phyloP scores from a whole-genome alignment of 2,888 invertebrate species.

The Nephrotoma guestfalica region DNA sequence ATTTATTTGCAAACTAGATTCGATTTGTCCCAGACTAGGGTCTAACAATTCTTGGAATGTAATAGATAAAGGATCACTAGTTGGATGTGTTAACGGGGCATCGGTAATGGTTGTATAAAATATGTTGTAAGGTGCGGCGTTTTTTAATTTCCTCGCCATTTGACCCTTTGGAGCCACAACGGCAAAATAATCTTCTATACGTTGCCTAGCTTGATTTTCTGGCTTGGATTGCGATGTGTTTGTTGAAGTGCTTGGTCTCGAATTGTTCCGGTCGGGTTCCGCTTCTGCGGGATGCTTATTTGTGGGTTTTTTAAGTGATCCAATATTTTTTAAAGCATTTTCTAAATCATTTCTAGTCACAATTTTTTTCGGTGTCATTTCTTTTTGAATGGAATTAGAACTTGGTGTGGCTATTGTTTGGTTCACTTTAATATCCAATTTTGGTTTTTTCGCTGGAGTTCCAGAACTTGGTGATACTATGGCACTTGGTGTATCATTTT shows the following conservation, averaged over 20 bases:
- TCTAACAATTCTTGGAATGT: conserved; percentile 69
- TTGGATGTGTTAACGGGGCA: conserved; percentile 41
- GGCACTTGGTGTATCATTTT: not conserved
- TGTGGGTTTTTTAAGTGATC: not conserved
- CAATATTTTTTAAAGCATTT: not conserved
- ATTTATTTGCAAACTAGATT: conserved; percentile 71
- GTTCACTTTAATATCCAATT: not conserved
- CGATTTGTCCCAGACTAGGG: conserved; percentile 56
- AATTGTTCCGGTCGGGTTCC: not conserved
- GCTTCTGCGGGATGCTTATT: not conserved
- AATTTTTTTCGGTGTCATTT: not conserved
- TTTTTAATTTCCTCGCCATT: conserved; percentile 50
- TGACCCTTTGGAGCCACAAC: conserved; percentile 43
- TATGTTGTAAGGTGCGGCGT: conserved; percentile 55
- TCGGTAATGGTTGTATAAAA: conserved; percentile 61
- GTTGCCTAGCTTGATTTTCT: conserved; percentile 15
- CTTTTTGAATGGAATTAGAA: not conserved
- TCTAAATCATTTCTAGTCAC: not conserved
- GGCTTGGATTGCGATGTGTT: not conserved
- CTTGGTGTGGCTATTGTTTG: not conserved
- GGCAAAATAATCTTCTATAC: conserved; percentile 33
- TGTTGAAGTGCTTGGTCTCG: conserved; percentile 10
- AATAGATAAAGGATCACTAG: conserved; percentile 44
- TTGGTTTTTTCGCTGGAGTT: not conserved
- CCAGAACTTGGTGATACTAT: not conserved